phyloP scores from a whole-genome alignment of 1,140 invertebrate species.

The Penaeus japonicus region DNA sequence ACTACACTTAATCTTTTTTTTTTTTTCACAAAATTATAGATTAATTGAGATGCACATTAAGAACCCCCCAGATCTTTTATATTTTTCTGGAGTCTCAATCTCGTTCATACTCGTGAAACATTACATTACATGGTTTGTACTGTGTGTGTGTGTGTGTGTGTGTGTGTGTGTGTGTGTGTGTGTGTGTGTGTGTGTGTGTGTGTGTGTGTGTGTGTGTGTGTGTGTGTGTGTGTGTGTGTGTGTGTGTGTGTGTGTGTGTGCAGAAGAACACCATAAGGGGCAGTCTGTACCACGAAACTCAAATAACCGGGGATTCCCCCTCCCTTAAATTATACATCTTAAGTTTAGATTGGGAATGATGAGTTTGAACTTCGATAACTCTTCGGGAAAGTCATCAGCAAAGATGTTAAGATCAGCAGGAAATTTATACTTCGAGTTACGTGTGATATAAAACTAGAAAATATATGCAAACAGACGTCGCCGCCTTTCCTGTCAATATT shows the following conservation, averaged over 20 bases:
- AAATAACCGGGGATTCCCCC: not conserved
- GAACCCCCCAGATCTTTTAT: no score
- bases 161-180: not conserved
- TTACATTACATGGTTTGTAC: no score
- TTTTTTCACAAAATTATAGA: no score
- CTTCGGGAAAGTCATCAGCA: not conserved
- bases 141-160: not conserved
- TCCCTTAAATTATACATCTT: not conserved
- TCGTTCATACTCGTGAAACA: no score
- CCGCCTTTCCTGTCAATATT: not conserved
- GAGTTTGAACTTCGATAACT: slow-evolving; percentile 48
- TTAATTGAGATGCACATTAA: no score
- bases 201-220: slow-evolving; percentile 24
- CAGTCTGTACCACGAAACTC: not conserved
- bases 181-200: slow-evolving; percentile 23
- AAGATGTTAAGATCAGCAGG: not conserved
- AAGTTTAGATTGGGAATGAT: slow-evolving; percentile 28
- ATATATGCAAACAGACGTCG: not conserved
- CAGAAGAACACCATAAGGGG: not conserved
- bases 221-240: slow-evolving; percentile 34
- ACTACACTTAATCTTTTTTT: no score
- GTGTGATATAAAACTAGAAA: not conserved
- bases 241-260: slow-evolving; percentile 7
- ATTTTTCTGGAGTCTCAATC: no score
- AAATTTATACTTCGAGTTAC: not conserved